Base-by-base conservation (phyloP, 2,888 invertebrate species). In the Cremastobaeus sp. region DNA sequence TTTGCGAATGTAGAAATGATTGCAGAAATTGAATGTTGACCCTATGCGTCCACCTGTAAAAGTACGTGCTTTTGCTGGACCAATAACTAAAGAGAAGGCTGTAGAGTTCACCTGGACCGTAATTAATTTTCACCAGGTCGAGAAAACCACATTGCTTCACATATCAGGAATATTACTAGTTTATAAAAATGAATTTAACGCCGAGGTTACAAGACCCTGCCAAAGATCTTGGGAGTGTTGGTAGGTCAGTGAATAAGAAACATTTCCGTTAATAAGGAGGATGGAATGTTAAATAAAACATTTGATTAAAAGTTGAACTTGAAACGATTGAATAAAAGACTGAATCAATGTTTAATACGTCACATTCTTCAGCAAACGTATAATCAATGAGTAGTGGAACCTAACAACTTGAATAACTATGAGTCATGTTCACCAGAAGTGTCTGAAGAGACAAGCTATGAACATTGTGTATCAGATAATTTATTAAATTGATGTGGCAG, bases 391-490 rank as follows among this genome's bases (percentile, higher is more conserved):
- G 98, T 99, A 68, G 93, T 94, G 71, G 98, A 99, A 89, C 99
- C 99, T 48, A 98, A 98, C 84, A 97, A 96, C 89, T 91, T 99
- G 76, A 99, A 99, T 89, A 97, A 98, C 88, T 99, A 99, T 89
- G 98, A 99, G 89, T 98, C 99, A n/a, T 99, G 99, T 89, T 99
- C 98, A 76, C 98, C 98, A 15, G 98, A 98, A 92, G 96, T 99
- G 0, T 99, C 99, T 87, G 99, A 99, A 21, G 99, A 99, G 89
- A 99, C 99, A 28, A 98, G 98, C 37, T 99, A 95, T 87, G 99
- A 99, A 87, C 91, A n/a, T 99, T 80, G 95, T 99, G 72, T 95
- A 96, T 87, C 97, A 98, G 89, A 99, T 99, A 96, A 96, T 99
- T 79, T 96, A 98, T 88, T 96, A 96, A 88, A 95, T 99, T 77